These are phyloP conservation scores for Anthopleura sola DNA, from an alignment of 64 coral and sea anemone genomes.

Conservation along the genomic window DNA sequence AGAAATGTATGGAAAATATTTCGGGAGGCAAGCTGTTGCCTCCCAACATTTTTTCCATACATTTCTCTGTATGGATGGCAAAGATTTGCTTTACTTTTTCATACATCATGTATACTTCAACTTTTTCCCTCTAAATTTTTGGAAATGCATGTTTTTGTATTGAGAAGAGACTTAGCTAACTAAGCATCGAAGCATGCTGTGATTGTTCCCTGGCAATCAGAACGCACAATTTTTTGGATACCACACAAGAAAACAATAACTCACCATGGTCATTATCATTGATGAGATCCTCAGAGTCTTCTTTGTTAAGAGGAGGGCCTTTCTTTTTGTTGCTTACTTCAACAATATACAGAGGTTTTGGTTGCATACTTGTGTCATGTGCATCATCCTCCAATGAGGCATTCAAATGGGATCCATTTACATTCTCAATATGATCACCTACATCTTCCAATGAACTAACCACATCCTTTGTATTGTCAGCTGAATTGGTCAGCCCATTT, in stretches of 20 bases:
- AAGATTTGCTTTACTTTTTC: no score
- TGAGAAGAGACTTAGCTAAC: no score
- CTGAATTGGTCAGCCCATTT: not conserved
- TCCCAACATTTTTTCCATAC: no score
- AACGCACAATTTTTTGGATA: not conserved
- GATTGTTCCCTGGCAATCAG: no score
- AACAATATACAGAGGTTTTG: slow-evolving; percentile 5
- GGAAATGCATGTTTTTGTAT: no score
- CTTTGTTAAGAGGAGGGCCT: not conserved
- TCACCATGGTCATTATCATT: not conserved
- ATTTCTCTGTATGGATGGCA: no score
- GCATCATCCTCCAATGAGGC: not conserved
- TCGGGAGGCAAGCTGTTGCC: no score
- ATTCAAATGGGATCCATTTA: not conserved
- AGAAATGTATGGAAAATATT: no score
- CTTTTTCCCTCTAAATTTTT: no score
- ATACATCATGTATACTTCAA: no score
- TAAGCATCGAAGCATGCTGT: no score
- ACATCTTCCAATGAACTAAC: not conserved
- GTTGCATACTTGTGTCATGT: not conserved
- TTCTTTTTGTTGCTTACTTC: slow-evolving; percentile 12
- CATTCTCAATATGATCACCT: not conserved
- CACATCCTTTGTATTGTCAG: not conserved
- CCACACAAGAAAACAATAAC: no score
- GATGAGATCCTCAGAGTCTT: not conserved